phyloP scores from a whole-genome alignment of 1,140 invertebrate species.

The Psilanteris sp. region DNA sequence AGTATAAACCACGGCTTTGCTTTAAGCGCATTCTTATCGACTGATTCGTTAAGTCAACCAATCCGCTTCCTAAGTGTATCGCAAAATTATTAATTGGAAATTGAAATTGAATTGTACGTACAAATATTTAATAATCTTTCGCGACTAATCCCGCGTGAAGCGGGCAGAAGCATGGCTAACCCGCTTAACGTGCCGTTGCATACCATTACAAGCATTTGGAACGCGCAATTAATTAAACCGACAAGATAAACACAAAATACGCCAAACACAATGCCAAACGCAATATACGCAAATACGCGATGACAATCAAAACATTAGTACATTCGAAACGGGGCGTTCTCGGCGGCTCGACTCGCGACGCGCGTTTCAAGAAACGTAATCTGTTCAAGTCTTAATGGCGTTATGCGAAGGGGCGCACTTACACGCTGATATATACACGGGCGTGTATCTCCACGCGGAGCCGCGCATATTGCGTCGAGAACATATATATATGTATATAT shows the following conservation, averaged over 20 bases:
- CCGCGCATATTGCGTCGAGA: slow-evolving; percentile 10
- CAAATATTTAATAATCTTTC: too few relatives aligned
- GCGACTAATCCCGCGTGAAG: too few relatives aligned
- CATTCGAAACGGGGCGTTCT: slow-evolving; percentile 6
- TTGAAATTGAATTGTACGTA: too few relatives aligned
- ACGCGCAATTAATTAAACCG: slow-evolving; percentile 38
- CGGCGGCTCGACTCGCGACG: neutral
- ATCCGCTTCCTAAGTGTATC: too few relatives aligned
- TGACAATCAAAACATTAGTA: slow-evolving; percentile 37
- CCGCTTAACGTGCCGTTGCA: neutral
- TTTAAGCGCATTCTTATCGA: too few relatives aligned
- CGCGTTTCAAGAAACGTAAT: slow-evolving; percentile 39
- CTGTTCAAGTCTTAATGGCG: slow-evolving; percentile 39
- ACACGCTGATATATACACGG: neutral
- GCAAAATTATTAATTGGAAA: too few relatives aligned
- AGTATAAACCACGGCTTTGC: too few relatives aligned
- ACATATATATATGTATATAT: slow-evolving; percentile 17
- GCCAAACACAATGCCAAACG: slow-evolving; percentile 15
- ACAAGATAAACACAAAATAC: slow-evolving; percentile 33
- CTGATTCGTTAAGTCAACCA: too few relatives aligned
- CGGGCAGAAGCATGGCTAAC: too few relatives aligned
- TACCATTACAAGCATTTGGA: slow-evolving; percentile 18
- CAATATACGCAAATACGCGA: slow-evolving; percentile 26
- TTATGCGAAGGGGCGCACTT: slow-evolving; percentile 31
- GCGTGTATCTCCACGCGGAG: neutral